phyloP scores from a whole-genome alignment of 2,797 vertebrate species.

The Tangara arthus region DNA sequence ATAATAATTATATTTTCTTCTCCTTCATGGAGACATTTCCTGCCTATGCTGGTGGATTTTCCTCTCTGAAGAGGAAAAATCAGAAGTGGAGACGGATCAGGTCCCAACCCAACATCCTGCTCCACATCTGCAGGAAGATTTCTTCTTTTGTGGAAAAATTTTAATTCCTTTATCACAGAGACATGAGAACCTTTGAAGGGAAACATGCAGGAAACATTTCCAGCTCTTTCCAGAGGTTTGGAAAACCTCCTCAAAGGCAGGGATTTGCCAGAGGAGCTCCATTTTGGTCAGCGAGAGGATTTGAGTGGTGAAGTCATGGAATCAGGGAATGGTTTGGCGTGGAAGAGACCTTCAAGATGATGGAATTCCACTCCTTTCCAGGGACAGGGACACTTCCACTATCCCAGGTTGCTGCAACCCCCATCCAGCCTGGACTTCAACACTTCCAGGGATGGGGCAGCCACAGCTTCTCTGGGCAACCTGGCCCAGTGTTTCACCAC shows the following conservation, averaged over 20 bases:
- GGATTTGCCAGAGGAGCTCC: not conserved
- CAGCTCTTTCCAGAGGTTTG: not conserved
- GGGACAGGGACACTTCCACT: not conserved
- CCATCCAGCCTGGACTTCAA: accelerated
- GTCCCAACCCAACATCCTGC: not conserved
- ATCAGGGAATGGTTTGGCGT: not conserved
- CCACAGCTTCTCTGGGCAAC: not conserved
- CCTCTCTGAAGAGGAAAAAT: not conserved
- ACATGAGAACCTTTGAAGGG: accelerated
- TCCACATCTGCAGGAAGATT: not conserved
- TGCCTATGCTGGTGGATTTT: not conserved
- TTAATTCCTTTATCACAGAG: not conserved
- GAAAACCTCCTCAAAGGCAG: not conserved
- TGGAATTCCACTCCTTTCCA: not conserved
- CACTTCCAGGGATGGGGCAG: not conserved
- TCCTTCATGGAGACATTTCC: accelerated
- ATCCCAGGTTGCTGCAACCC: not conserved
- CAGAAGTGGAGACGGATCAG: not conserved
- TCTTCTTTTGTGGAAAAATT: not conserved
- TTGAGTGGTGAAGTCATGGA: not conserved
- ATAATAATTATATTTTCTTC: not conserved
- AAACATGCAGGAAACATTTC: accelerated
- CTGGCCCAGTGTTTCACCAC: not conserved
- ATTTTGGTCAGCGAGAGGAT: not conserved
- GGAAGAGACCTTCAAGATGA: not conserved